Evolutionary conservation across 2,113 vertebrate genomes (phyloP).

Genomic region (Nansenia antarctica): DNA sequence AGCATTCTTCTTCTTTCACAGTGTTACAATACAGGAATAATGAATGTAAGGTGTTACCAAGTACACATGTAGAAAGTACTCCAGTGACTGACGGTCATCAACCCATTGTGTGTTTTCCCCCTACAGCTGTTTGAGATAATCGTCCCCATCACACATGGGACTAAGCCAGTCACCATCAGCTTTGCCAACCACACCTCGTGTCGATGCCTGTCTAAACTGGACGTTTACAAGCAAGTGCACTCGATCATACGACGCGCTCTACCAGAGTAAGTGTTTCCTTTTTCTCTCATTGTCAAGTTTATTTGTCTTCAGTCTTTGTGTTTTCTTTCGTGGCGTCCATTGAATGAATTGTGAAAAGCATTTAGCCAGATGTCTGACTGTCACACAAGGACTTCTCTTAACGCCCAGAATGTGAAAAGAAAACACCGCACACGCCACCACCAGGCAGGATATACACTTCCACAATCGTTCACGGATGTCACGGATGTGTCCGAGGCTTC

Average conservation of each 20-base stretch:
- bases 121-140: constrained; percentile 95
- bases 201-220: constrained; percentile 93
- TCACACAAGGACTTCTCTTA: background rate
- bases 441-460: background rate
- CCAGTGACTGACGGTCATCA: too few relatives aligned
- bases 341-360: background rate
- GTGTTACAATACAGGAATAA: too few relatives aligned
- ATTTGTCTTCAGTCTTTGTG: background rate
- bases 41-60: too few relatives aligned
- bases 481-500: background rate
- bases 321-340: background rate
- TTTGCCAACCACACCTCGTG: constrained; percentile 97
- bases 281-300: background rate
- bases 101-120: too few relatives aligned
- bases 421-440: background rate
- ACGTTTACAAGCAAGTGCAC: constrained; percentile 93
- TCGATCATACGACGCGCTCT: constrained; percentile 93
- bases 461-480: background rate
- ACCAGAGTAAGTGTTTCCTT: constrained; percentile 84
- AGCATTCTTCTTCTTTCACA: too few relatives aligned
- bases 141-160: constrained; percentile 87
- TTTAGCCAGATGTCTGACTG: background rate
- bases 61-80: too few relatives aligned
- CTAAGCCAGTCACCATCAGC: constrained; percentile 92
- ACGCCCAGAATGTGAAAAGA: background rate